phyloP scores from a whole-genome alignment of 2,888 invertebrate species.

The Criorhina ranunculi region DNA sequence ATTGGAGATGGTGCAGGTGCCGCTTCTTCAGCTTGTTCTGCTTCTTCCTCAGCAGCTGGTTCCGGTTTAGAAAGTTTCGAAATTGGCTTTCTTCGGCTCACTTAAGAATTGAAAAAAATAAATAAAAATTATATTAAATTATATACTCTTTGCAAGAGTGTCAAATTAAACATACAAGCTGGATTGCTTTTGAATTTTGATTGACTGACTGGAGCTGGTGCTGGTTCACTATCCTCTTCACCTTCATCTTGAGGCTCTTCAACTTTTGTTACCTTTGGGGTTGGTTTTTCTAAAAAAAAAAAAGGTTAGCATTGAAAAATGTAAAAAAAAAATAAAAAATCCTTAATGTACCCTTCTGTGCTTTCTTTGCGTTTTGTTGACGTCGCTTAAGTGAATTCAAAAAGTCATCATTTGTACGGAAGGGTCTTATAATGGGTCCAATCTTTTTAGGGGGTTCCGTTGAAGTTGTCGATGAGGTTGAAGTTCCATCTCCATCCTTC shows the following conservation, averaged over 20 bases:
- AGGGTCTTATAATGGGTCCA: conserved; percentile 89
- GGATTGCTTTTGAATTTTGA: conserved; percentile 82
- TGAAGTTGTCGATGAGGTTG: conserved; percentile 86
- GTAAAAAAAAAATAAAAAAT: background rate
- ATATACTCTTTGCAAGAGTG: background rate
- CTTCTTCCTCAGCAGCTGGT: conserved; percentile 80
- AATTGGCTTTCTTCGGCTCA: conserved; percentile 81
- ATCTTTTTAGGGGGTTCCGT: conserved; percentile 89
- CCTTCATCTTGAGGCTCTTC: conserved; percentile 78
- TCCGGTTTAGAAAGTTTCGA: conserved; percentile 80
- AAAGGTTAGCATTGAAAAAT: background rate
- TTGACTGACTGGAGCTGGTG: conserved; percentile 79
- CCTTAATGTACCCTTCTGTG: conserved; percentile 80
- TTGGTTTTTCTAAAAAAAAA: conserved; percentile 80
- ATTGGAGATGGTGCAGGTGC: conserved; percentile 78
- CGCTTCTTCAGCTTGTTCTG: conserved; percentile 81
- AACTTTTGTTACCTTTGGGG: conserved; percentile 79
- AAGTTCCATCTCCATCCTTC: conserved; percentile 84
- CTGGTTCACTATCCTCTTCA: conserved; percentile 80
- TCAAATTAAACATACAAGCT: conserved; percentile 80
- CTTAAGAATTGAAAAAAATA: no score
- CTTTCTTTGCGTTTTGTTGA: conserved; percentile 89
- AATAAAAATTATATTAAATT: background rate
- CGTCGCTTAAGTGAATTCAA: conserved; percentile 90
- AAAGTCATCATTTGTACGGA: conserved; percentile 91